phyloP scores from a whole-genome alignment of 2,888 invertebrate species.

The Chloroclysta siterata region DNA sequence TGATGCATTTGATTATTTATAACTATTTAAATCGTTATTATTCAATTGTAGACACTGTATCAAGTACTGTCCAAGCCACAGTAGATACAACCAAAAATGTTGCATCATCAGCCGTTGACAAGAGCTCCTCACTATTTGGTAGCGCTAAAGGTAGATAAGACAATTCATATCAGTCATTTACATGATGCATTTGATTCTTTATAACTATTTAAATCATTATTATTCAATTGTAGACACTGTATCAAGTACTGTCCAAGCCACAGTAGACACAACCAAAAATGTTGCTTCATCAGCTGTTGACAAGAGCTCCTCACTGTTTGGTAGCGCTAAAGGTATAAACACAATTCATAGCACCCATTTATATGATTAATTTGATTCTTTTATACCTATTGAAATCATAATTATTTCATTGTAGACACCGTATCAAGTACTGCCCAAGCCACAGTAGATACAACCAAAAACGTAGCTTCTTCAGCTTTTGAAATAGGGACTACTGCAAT shows the following conservation, averaged over 20 bases:
- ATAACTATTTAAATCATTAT: background rate
- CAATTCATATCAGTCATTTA: background rate
- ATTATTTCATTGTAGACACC: constrained; percentile 34
- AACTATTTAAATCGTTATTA: background rate
- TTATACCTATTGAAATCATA: background rate
- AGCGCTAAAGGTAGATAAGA: constrained; percentile 56
- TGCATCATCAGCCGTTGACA: constrained; percentile 49
- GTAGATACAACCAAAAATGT: constrained; percentile 50
- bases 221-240: constrained; percentile 25
- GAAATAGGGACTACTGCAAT: constrained; percentile 45
- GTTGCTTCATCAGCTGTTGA: constrained; percentile 49
- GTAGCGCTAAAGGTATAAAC: constrained; percentile 58
- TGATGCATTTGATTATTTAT: background rate
- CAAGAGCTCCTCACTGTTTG: constrained; percentile 49
- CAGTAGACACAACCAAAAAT: constrained; percentile 50
- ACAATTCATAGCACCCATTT: background rate
- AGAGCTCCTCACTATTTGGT: constrained; percentile 49
- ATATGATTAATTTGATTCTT: background rate
- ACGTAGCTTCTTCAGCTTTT: constrained; percentile 46
- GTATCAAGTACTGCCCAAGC: constrained; percentile 39
- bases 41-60: constrained; percentile 24
- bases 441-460: constrained; percentile 48
- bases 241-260: constrained; percentile 37
- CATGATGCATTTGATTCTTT: background rate
- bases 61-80: constrained; percentile 39